phyloP scores from a whole-genome alignment of 2,888 invertebrate genomes.

The Campoletis raptor region DNA sequence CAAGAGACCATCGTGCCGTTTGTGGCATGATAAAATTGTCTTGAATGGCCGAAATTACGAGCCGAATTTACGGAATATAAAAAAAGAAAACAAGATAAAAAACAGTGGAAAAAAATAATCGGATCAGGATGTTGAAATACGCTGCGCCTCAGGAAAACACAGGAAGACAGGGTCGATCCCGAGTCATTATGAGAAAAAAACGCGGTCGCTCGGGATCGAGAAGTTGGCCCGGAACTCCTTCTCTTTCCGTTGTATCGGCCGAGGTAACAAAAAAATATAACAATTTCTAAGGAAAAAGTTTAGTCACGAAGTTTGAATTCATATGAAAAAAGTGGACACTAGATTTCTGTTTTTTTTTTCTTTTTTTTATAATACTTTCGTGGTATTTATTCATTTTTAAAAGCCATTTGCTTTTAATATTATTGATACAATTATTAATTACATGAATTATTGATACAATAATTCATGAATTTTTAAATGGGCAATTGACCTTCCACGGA shows the following conservation, averaged over 20 bases:
- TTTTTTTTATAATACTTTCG: neutral
- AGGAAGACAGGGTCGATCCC: constrained; percentile 77
- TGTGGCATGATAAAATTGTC: constrained; percentile 18
- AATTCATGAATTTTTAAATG: neutral
- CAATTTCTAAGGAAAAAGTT: neutral
- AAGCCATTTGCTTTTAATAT: neutral
- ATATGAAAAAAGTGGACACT: neutral
- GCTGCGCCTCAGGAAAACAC: constrained; percentile 75
- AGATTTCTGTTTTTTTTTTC: neutral
- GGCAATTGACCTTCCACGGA: neutral
- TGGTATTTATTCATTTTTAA: neutral
- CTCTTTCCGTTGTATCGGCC: constrained; percentile 79
- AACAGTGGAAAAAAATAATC: constrained; percentile 39
- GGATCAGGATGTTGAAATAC: constrained; percentile 81
- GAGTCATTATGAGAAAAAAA: constrained; percentile 78
- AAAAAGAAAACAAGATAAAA: constrained; percentile 30
- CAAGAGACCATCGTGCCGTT: constrained; percentile 10
- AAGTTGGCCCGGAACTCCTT: constrained; percentile 83
- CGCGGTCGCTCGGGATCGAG: constrained; percentile 82
- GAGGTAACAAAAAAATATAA: constrained; percentile 77
- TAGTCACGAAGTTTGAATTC: neutral
- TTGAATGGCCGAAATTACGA: constrained; percentile 37
- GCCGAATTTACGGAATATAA: neutral
- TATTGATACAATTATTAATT: neutral
- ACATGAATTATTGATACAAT: neutral